Conservation (phyloP, 92 coral and sea anemone species). For the Porites rus region DNA sequence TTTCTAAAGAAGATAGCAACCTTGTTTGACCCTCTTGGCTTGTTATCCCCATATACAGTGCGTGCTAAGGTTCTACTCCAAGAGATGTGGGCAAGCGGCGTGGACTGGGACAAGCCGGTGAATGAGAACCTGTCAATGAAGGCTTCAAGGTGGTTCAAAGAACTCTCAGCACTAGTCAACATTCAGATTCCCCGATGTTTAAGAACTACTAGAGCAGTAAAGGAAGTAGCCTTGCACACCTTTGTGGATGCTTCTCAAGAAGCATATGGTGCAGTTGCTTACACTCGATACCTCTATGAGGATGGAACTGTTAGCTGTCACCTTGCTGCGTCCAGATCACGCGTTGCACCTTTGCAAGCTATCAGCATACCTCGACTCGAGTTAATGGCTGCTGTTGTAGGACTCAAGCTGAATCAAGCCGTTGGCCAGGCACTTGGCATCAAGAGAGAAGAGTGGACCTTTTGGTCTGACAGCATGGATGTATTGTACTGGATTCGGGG, state of each 20-base stretch:
- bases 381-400: slow-evolving; percentile 62
- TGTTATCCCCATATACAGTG: not conserved
- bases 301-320: slow-evolving; percentile 42
- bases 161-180: slow-evolving; percentile 18
- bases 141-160: slow-evolving; percentile 49
- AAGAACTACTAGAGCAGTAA: too few species aligned
- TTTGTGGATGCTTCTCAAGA: slow-evolving; percentile 58
- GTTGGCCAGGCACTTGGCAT: slow-evolving; percentile 10
- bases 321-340: slow-evolving; percentile 46
- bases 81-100: slow-evolving; percentile 65
- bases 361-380: slow-evolving; percentile 64
- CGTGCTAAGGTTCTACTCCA: slow-evolving; percentile 60
- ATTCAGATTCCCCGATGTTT: slow-evolving; percentile 17
- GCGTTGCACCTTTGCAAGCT: slow-evolving; percentile 58
- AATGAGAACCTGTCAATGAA: slow-evolving; percentile 17
- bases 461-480: not conserved
- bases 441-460: not conserved
- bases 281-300: slow-evolving; percentile 44
- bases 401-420: slow-evolving; percentile 34
- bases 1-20: too few species aligned
- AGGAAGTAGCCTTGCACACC: not conserved
- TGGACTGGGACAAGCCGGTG: slow-evolving; percentile 70
- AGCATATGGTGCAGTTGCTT: slow-evolving; percentile 64
- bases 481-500: not conserved
- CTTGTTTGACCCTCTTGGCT: too few species aligned